phyloP scores from a whole-genome alignment of 2,113 vertebrate genomes.

The Prunella fulvescens region DNA sequence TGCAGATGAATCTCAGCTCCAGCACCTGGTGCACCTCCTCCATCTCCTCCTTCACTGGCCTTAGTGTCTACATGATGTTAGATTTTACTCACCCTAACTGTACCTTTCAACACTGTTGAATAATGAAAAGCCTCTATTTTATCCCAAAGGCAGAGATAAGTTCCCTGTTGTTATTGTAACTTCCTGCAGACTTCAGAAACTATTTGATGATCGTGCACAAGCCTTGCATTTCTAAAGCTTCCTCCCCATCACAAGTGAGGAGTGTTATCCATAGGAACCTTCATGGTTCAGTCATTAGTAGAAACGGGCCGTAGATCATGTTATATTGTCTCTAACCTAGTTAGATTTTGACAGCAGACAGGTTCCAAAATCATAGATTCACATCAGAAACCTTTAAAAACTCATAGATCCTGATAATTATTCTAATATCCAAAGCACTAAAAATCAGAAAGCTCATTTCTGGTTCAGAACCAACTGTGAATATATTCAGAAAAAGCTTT shows the following conservation, averaged over 20 bases:
- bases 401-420: slow-evolving; percentile 75
- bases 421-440: slow-evolving; percentile 70
- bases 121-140: not conserved
- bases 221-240: slow-evolving; percentile 18
- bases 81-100: not conserved
- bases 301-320: slow-evolving; percentile 72
- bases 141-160: not conserved
- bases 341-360: slow-evolving; percentile 61
- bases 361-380: slow-evolving; percentile 69
- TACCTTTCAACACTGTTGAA: rapidly evolving
- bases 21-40: not conserved
- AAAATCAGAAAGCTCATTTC: slow-evolving; percentile 67
- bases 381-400: slow-evolving; percentile 73
- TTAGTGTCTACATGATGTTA: not conserved
- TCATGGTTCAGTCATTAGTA: slow-evolving; percentile 58
- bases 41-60: not conserved
- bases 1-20: not conserved
- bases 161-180: not conserved
- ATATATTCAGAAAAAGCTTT: slow-evolving; percentile 35
- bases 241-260: not conserved
- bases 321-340: slow-evolving; percentile 68
- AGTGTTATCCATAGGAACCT: slow-evolving; percentile 51
- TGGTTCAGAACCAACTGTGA: slow-evolving; percentile 44
- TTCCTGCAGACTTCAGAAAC: slow-evolving; percentile 21
- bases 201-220: not conserved